Base-by-base conservation (phyloP, 1,140 invertebrate genomes). In the Rhopalosiphum maidis region DNA sequence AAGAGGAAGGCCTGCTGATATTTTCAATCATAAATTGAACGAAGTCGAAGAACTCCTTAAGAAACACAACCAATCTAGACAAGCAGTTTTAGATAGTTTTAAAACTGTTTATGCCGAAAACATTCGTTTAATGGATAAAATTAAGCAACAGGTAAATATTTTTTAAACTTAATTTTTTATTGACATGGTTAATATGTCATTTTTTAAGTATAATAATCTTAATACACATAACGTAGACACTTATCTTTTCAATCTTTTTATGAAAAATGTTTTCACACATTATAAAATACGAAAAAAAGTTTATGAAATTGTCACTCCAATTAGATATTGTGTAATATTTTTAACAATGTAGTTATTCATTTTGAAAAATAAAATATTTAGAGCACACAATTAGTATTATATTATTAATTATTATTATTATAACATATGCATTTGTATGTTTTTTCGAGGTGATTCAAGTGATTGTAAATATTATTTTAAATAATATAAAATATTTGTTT, bases 111-210 rank as follows among this genome's bases (percentile, higher is more conserved):
- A 96, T 93, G 95, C 96, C 90, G 97, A 97, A 95, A 96, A 96
- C 55, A 96, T 97, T 91, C 96, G 96, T 94, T 95, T 97, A 21
- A 96, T 97, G 1, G 95, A 96, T 48, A 96, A 96, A 95, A 97
- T 97, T 86, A 95, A 96, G 94, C 96, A 96, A 95, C 96, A 96
- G 95, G 96, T 97, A 95, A 95, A 94, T 94, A 54, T 83, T 54
- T 30, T 37, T 82, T 8, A 22, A 82, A 15, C 37, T 37, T 22
- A 82, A 37, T 83, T 83, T 37, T 22, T 2, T 37, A 22, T 37
- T 2, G 22, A 21, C 35, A 37, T 83, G 9, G 37, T 37, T 83
- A 25, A 25, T 41, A 8, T 30, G n/a, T n/a, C 18, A 5, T n/a
- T 77, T 77, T 77, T 54, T 4, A 30, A 68, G 3, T 68, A 68